Evolutionary conservation across 2,888 invertebrate species (phyloP).

Genomic region (Cybosia mesomella): DNA sequence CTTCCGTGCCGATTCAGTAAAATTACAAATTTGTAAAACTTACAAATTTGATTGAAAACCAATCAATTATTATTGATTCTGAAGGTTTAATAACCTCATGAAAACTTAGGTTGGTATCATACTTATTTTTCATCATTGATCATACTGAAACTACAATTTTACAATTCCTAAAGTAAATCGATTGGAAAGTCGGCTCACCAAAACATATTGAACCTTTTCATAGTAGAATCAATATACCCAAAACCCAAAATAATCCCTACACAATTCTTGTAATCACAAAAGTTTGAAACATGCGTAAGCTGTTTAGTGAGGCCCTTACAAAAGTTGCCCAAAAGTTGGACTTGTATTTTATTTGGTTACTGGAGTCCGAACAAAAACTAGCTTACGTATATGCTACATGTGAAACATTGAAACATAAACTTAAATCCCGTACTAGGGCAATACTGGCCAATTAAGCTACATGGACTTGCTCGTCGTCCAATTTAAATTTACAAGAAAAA

Average conservation of each 20-base stretch:
- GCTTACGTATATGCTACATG: neutral
- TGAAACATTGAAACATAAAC: neutral
- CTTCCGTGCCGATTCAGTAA: neutral
- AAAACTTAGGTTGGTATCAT: too few relatives aligned
- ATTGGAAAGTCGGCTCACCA: neutral
- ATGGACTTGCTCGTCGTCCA: neutral
- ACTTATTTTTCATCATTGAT: too few relatives aligned
- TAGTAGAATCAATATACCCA: conserved; percentile 3
- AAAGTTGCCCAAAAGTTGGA: conserved; percentile 11
- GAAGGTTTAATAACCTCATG: too few relatives aligned
- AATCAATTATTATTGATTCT: too few relatives aligned
- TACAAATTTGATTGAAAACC: too few relatives aligned
- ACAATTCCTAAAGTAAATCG: neutral
- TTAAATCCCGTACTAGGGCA: neutral
- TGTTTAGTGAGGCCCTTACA: conserved; percentile 20
- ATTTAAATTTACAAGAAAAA: neutral
- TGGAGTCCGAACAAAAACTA: neutral
- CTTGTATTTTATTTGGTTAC: conserved; percentile 2
- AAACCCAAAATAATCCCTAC: conserved; percentile 2
- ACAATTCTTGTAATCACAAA: conserved; percentile 11
- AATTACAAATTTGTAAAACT: neutral
- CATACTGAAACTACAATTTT: too few relatives aligned
- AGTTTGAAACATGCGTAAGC: conserved; percentile 8
- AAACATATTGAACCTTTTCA: neutral
- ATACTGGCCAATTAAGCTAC: neutral